phyloP scores from a whole-genome alignment of 2,113 vertebrate genomes.

The Xenus cinereus region DNA sequence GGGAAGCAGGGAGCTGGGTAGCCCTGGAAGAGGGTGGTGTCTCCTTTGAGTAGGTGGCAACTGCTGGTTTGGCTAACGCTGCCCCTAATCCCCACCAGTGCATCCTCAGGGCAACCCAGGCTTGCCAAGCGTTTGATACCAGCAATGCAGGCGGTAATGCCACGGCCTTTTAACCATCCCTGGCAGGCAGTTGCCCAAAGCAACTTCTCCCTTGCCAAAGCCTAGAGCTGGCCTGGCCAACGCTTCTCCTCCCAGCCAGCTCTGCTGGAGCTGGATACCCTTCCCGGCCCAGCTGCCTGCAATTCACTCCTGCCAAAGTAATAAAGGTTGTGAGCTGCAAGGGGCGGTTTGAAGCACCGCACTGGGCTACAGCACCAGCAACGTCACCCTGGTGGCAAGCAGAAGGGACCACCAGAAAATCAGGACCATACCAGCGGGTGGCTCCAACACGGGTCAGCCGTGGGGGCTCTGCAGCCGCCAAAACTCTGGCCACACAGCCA shows the following conservation, averaged over 20 bases:
- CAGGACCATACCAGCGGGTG: rapidly evolving
- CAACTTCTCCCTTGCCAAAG: neutral
- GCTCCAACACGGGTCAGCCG: neutral
- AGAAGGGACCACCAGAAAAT: neutral
- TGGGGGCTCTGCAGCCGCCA: neutral
- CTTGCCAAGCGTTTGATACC: neutral
- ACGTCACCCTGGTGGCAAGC: neutral
- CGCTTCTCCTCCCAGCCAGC: neutral
- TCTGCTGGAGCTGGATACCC: neutral
- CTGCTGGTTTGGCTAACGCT: neutral
- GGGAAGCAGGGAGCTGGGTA: neutral
- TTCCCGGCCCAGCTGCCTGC: neutral
- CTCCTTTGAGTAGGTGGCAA: neutral
- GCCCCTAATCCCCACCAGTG: neutral
- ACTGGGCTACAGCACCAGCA: neutral
- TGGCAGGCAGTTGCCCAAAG: neutral
- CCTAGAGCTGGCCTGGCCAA: neutral
- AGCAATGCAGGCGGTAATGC: neutral
- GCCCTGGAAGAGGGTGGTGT: neutral
- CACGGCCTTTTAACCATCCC: neutral
- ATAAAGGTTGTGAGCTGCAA: neutral
- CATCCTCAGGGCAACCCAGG: neutral
- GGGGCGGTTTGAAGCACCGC: neutral
- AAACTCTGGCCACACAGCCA: neutral
- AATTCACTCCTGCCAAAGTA: neutral